Conservation (phyloP, 2,888 invertebrate genomes). For the Falcaria lacertinaria region DNA sequence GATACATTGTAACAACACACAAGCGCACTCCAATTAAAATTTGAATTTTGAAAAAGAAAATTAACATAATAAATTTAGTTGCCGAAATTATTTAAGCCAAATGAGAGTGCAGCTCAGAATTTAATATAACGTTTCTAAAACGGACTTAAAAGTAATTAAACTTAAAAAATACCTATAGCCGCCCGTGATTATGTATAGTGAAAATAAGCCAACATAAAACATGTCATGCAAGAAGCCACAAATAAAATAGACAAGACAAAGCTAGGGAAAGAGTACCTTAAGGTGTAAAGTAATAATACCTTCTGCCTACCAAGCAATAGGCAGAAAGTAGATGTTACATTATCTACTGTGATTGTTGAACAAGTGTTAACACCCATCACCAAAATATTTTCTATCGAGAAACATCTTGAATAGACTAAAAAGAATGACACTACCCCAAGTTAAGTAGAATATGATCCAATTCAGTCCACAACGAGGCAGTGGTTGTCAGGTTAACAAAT, state of each 20-base stretch:
- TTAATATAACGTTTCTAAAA: no score
- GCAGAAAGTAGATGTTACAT: neutral
- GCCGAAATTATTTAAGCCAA: slow-evolving; percentile 1
- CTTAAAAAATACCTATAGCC: no score
- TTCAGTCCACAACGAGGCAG: no score
- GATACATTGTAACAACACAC: neutral
- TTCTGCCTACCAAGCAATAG: neutral
- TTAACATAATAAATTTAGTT: neutral
- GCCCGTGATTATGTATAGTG: no score
- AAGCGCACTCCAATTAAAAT: neutral
- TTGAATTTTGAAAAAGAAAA: slow-evolving; percentile 2
- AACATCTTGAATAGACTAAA: no score
- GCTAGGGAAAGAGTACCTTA: neutral
- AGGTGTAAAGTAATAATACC: neutral
- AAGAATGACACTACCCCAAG: no score
- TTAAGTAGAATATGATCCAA: no score
- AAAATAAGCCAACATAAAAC: neutral
- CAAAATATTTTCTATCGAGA: no score
- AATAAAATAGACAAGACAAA: slow-evolving; percentile 17
- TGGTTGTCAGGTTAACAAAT: no score
- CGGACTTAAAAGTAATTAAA: no score
- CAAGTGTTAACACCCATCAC: neutral
- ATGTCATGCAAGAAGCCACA: slow-evolving; percentile 18
- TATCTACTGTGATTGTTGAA: neutral
- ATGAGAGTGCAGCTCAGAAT: slow-evolving; percentile 1